Evolutionary conservation across 2,888 invertebrate genomes (phyloP), one percentile per base, ranked within the genome.

Genomic region (Callosobruchus maculatus): DNA sequence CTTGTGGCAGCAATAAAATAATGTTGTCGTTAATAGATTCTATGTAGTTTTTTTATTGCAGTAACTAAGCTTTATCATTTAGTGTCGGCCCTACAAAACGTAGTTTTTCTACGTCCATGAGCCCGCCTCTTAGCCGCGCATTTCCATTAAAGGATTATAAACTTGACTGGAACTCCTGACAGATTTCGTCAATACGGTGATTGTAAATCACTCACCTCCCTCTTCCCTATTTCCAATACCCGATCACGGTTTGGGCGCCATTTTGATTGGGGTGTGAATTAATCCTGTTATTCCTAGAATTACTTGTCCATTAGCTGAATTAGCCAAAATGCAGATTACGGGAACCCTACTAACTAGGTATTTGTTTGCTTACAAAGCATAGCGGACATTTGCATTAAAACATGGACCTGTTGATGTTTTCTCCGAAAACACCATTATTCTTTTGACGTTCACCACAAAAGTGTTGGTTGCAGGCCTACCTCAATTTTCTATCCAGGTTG

Each of bases 91-190:
- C 13, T 49, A 18, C 49, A 13, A 49, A 49, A 49, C 49, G 9
- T 13, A 4, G 26, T 4, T 49, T 13, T 18, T 18, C 5, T 49
- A 1, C 49, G 49, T 49, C 49, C 49, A 49, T 49, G 49, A 7
- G 18, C 13, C 13, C 49, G 13, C 49, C 49, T 49, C 49, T 49
- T 18, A 49, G 18, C 49, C 49, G 49, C 1, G 13, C 49, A 75
- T 71, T 78, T 79, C 79, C 79, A 79, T 79, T 79, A 78, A 79
- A 79, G 79, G 79, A 79, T 79, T 79, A 79, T 77, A 78, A 78
- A 79, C 77, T 76, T 76, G 76, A 74, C 70, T 74, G 75, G 73
- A 76, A 77, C 79, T 76, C 76, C 74, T 78, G 79, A 78, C 78
- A 78, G 79, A 77, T 78, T 76, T 78, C 75, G 77, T 78, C 79